phyloP scores from a whole-genome alignment of 1,140 invertebrate species.

The Drosophila bocki region DNA sequence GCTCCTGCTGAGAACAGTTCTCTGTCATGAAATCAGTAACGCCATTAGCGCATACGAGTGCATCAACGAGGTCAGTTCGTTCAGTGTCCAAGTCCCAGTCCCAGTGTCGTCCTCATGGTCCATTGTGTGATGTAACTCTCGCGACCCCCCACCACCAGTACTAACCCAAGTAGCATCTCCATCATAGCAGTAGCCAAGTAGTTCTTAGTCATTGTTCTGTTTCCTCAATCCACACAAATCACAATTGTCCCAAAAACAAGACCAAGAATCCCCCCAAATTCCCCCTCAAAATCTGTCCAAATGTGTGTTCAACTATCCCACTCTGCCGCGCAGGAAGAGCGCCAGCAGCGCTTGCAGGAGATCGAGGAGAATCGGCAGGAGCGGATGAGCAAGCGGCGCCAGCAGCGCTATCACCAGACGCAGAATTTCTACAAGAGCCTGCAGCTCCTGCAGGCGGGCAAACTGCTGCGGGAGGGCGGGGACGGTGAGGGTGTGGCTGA shows the following conservation, averaged over 20 bases:
- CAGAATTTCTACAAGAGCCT: constrained; percentile 92
- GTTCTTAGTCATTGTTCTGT: constrained; percentile 43
- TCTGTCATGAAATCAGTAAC: constrained; percentile 80
- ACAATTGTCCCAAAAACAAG: constrained; percentile 20
- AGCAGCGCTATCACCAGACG: constrained; percentile 89
- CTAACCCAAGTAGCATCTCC: constrained; percentile 38
- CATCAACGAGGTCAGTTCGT: constrained; percentile 77
- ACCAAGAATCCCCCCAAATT: neutral
- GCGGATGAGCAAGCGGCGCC: constrained; percentile 88
- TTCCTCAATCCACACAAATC: constrained; percentile 26
- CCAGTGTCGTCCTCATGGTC: constrained; percentile 24
- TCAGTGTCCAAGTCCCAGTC: constrained; percentile 57
- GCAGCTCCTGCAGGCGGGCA: constrained; percentile 90
- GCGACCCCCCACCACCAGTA: constrained; percentile 16
- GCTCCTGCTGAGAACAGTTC: constrained; percentile 82
- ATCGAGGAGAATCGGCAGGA: constrained; percentile 89
- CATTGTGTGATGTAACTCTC: constrained; percentile 23
- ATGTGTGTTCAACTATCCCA: constrained; percentile 53
- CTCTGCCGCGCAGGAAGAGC: constrained; percentile 87
- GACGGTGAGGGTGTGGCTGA: constrained; percentile 58
- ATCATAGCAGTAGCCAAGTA: constrained; percentile 25
- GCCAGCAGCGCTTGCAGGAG: constrained; percentile 88
- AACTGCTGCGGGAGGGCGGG: constrained; percentile 85
- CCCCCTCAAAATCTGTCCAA: constrained; percentile 34
- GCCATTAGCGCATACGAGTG: constrained; percentile 77